Evolutionary conservation across 2,888 invertebrate species (phyloP), one percentile per base, ranked within the genome.

Genomic region (Synanthedon andrenaeformis): DNA sequence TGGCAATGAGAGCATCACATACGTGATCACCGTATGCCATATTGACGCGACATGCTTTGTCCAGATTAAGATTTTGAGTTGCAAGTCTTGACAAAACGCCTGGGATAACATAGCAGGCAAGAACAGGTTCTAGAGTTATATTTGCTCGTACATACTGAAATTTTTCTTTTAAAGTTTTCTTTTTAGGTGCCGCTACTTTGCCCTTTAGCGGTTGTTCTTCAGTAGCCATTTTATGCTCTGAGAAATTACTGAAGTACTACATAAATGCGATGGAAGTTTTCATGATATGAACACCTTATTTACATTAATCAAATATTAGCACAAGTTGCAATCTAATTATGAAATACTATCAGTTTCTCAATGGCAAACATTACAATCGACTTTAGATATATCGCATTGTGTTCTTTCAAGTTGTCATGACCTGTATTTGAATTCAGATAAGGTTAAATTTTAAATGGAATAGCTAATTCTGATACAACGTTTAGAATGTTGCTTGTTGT

Each of bases 41-140:
- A 68, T 95, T 95, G 0, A 95, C 94, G 17, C 94, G 82, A 65
- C 95, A 95, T 0, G 95, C 95, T 79, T 95, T 95, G 68, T 95
- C 95, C 62, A 95, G 82, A 76, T 94, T 94, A 17, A 95, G 76
- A 76, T 95, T 95, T 77, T 95, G 95, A 4, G 93, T 93, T 3
- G 94, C 94, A 54, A 95, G 73, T 57, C 91, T 90, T 0, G 93
- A 91, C n/a, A 91, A 65, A 1, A 89, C 87, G 59, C 89, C 89
- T 2, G 92, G 91, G 59, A 92, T 79, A 0, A 92, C 89, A 63
- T 90, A 92, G 54, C 89, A 90, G 2, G 90, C 89, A 51, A 92
- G 67, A 56, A 91, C 89, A 1, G 92, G 92, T 67, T 92, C 92
- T 4, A 92, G 89, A 1, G 92, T 92, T 52, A 92, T 89, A 61